Conservation (phyloP, 2,113 vertebrate species). For the Psettodes erumei region DNA sequence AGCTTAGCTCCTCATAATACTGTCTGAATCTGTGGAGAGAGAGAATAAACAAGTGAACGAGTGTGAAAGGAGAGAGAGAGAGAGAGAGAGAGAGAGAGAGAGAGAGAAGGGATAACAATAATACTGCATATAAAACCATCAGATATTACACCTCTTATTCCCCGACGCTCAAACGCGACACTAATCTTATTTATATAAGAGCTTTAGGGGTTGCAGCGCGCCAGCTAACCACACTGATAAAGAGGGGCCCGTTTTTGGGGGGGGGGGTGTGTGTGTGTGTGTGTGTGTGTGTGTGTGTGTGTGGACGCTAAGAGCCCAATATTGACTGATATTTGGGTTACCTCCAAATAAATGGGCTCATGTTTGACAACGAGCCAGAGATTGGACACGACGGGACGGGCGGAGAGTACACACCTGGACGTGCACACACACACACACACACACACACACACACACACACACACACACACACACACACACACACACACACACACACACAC, state of each 20-base stretch:
- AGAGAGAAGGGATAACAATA: constrained; percentile 83
- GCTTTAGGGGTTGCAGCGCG: constrained; percentile 80
- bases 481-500: too few relatives aligned
- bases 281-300: neutral
- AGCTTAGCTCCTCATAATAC: constrained; percentile 78
- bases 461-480: too few relatives aligned
- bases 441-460: too few relatives aligned
- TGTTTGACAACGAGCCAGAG: constrained; percentile 35
- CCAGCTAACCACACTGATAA: constrained; percentile 76
- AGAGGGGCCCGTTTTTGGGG: constrained; percentile 67
- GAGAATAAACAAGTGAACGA: constrained; percentile 64
- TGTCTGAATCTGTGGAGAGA: constrained; percentile 73
- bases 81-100: constrained; percentile 35
- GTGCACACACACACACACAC: too few relatives aligned
- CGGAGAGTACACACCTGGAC: constrained; percentile 1
- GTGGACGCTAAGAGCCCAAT: constrained; percentile 69
- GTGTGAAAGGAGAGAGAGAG: constrained; percentile 52
- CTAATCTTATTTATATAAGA: constrained; percentile 88
- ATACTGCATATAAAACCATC: constrained; percentile 85
- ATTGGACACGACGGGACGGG: constrained; percentile 36
- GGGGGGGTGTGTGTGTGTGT: constrained; percentile 11
- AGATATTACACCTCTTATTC: constrained; percentile 85
- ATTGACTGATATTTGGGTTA: constrained; percentile 78
- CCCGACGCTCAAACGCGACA: constrained; percentile 81
- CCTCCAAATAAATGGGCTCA: constrained; percentile 69